These are phyloP conservation scores for Phrynosoma blainvillii DNA, from an alignment of 2,113 vertebrate species.

Conservation along the genomic window DNA sequence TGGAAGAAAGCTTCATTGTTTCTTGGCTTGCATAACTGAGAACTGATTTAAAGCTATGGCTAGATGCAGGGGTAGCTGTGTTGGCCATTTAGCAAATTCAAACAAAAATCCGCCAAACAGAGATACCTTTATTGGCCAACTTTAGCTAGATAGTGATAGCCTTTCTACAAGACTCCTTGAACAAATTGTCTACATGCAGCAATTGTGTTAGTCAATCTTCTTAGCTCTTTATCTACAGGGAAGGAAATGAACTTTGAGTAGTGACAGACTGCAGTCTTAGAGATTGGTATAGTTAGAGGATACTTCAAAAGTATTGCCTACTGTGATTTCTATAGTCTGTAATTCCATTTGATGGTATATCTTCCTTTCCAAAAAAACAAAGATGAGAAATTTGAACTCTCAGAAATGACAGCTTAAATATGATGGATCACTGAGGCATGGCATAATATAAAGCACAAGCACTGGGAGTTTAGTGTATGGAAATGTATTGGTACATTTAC, in stretches of 20 bases:
- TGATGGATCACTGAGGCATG: neutral
- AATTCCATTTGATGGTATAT: too few species aligned
- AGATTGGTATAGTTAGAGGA: neutral
- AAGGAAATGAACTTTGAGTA: conserved; percentile 2
- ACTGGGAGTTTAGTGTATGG: neutral
- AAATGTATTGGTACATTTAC: neutral
- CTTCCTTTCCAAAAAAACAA: neutral
- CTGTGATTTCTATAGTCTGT: accelerated
- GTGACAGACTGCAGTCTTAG: conserved; percentile 32
- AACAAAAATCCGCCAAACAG: too few species aligned
- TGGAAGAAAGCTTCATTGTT: accelerated
- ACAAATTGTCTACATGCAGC: conserved; percentile 1
- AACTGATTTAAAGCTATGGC: neutral
- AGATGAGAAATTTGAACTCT: neutral
- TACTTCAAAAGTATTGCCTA: accelerated
- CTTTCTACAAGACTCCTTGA: neutral
- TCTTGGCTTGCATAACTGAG: neutral
- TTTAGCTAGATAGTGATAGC: neutral
- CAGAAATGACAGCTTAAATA: neutral
- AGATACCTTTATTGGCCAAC: too few species aligned
- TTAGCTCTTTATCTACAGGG: conserved; percentile 28
- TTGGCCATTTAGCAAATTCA: too few species aligned
- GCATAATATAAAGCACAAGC: neutral
- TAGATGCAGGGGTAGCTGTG: too few species aligned
- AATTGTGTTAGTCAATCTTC: conserved; percentile 37